Evolutionary conservation across 2,888 invertebrate genomes (phyloP).

Genomic region (Trichacis sp.): DNA sequence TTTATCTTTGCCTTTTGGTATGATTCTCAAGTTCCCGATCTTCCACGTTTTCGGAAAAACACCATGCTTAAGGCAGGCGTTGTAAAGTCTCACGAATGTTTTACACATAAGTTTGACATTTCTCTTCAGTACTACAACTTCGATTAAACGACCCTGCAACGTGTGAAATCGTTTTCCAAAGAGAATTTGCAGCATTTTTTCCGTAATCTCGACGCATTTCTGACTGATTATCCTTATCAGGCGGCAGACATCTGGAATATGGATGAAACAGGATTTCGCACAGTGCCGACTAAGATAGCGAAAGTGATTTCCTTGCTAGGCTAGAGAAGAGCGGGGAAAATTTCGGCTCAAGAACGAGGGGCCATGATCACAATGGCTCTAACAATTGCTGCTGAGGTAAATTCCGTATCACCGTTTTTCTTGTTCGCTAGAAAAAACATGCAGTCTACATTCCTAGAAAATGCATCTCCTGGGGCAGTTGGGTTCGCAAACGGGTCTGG

Average conservation of each 20-base stretch:
- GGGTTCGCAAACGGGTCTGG: slow-evolving; percentile 47
- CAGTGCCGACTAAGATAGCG: slow-evolving; percentile 19
- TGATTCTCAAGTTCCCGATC: too few relatives aligned
- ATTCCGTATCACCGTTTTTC: slow-evolving; percentile 25
- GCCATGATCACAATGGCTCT: slow-evolving; percentile 39
- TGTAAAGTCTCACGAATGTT: too few relatives aligned
- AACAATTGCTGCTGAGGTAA: slow-evolving; percentile 38
- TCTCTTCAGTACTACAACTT: too few relatives aligned
- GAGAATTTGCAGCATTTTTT: background rate
- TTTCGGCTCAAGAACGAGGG: slow-evolving; percentile 32
- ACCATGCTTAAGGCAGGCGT: too few relatives aligned
- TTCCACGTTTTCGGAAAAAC: too few relatives aligned
- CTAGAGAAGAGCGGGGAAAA: background rate
- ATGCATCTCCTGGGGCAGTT: slow-evolving; percentile 39
- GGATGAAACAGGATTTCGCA: too few relatives aligned
- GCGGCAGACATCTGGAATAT: slow-evolving; percentile 21
- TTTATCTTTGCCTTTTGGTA: too few relatives aligned
- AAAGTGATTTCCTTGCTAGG: slow-evolving; percentile 25
- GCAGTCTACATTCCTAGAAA: slow-evolving; percentile 32
- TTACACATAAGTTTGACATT: too few relatives aligned
- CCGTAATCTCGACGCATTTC: background rate
- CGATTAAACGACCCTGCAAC: too few relatives aligned
- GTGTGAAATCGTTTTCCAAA: slow-evolving; percentile 29
- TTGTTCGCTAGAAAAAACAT: slow-evolving; percentile 30
- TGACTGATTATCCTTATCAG: background rate